These are phyloP conservation scores for Lampropteryx suffumata DNA, from an alignment of 2,888 invertebrate genomes.

Conservation along the genomic window DNA sequence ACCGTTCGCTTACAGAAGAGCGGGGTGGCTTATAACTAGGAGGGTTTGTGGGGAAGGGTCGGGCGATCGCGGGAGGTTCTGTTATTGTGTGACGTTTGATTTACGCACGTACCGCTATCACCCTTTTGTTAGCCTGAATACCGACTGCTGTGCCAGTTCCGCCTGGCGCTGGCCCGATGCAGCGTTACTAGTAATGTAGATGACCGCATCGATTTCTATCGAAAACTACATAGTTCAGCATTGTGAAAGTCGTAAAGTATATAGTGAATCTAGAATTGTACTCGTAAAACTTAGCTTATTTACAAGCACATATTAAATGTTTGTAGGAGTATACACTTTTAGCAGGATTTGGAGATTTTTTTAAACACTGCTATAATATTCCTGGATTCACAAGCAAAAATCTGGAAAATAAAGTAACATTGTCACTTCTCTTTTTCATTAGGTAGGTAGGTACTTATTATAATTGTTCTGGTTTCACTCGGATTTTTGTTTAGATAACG, in stretches of 20 bases:
- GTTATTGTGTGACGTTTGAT: constrained; percentile 82
- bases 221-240: too few relatives aligned
- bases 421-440: too few relatives aligned
- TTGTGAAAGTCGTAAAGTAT: too few relatives aligned
- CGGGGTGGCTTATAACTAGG: constrained; percentile 60
- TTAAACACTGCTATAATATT: too few relatives aligned
- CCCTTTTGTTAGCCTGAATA: constrained; percentile 79
- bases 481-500: constrained; percentile 15
- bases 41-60: constrained; percentile 56
- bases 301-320: too few relatives aligned
- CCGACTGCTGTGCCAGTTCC: constrained; percentile 76
- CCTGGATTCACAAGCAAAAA: too few relatives aligned
- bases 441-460: too few relatives aligned
- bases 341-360: too few relatives aligned
- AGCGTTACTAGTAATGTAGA: constrained; percentile 35
- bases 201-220: constrained; percentile 39
- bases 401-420: too few relatives aligned
- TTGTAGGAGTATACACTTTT: too few relatives aligned
- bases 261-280: background rate
- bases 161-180: constrained; percentile 64
- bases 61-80: constrained; percentile 66
- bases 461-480: constrained; percentile 2
- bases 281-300: too few relatives aligned
- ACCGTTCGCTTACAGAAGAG: constrained; percentile 61
- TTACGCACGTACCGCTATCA: constrained; percentile 81